Evolutionary conservation across 2,888 invertebrate species (phyloP).

Genomic region (Melanotus villosus): DNA sequence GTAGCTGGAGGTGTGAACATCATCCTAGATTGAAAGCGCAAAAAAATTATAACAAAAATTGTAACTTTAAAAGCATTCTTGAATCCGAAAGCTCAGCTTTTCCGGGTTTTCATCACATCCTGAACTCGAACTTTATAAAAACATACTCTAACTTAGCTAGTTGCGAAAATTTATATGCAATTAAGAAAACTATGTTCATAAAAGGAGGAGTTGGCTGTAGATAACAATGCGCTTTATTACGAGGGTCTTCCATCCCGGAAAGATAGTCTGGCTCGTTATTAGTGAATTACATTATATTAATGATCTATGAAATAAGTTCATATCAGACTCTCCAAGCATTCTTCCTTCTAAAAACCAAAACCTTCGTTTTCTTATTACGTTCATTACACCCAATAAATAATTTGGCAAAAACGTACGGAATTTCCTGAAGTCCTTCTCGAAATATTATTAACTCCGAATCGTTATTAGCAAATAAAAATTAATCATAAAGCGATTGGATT

Average conservation of each 20-base stretch:
- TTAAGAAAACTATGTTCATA: conserved; percentile 41
- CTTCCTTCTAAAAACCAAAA: background rate
- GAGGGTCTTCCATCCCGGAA: conserved; percentile 22
- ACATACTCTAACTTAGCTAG: conserved; percentile 24
- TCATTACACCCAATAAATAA: conserved; percentile 4
- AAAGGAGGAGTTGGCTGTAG: conserved; percentile 31
- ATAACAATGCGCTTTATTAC: conserved; percentile 39
- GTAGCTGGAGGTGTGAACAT: conserved; percentile 18
- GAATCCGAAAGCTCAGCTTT: no score
- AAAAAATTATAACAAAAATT: background rate
- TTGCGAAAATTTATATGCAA: conserved; percentile 39
- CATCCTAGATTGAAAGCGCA: conserved; percentile 13
- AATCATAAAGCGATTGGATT: conserved; percentile 11
- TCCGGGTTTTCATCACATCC: background rate
- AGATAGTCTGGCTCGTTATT: conserved; percentile 26
- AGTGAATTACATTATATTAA: conserved; percentile 32
- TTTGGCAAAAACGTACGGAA: background rate
- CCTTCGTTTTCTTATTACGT: background rate
- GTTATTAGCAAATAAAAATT: conserved; percentile 20
- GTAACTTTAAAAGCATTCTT: no score
- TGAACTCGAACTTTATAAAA: conserved; percentile 20
- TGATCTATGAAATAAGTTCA: conserved; percentile 34
- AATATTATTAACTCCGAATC: conserved; percentile 2
- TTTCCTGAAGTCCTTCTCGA: conserved; percentile 10
- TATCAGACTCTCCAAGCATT: background rate